A percentile compares a stretch with the other conserved stretches of the same genome.
phyloP scores from a whole-genome alignment of 92 coral and sea anemone species.

The Heliopora coerulea region DNA sequence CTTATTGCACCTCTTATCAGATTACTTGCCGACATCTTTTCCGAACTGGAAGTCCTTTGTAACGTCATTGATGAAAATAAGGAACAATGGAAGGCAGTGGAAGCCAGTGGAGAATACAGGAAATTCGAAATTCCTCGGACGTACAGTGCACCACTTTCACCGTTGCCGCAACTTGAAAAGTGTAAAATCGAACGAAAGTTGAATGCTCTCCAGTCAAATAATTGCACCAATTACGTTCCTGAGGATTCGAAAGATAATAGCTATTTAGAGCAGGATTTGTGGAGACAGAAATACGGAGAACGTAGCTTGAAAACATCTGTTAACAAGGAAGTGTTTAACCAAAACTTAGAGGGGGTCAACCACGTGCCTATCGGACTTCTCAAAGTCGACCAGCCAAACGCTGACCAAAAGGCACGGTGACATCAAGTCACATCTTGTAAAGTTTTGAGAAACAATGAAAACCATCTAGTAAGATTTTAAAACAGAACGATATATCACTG shows the following conservation, averaged over 20 bases:
- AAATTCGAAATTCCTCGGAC: conserved; percentile 28
- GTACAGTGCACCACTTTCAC: conserved; percentile 39
- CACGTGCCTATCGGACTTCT: background rate
- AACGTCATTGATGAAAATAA: conserved; percentile 36
- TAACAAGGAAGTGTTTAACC: background rate
- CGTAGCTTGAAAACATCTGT: background rate
- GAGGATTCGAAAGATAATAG: background rate
- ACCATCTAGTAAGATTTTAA: too few relatives aligned
- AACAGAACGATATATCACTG: too few relatives aligned
- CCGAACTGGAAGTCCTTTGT: conserved; percentile 40
- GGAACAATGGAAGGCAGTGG: conserved; percentile 69
- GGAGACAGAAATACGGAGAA: conserved; percentile 24
- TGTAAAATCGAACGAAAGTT: conserved; percentile 41
- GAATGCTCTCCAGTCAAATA: conserved; percentile 30
- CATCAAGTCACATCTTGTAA: background rate
- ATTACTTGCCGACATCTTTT: conserved; percentile 39
- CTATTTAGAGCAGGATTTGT: background rate
- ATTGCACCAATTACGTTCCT: background rate
- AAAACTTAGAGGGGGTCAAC: background rate
- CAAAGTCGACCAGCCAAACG: background rate
- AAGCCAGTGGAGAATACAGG: conserved; percentile 68
- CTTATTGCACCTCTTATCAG: background rate
- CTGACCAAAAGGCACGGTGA: background rate
- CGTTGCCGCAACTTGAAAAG: conserved; percentile 36
- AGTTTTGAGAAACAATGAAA: too few relatives aligned